Evolutionary conservation across 2,888 invertebrate genomes (phyloP).

Genomic region (Ectobius pallidus): DNA sequence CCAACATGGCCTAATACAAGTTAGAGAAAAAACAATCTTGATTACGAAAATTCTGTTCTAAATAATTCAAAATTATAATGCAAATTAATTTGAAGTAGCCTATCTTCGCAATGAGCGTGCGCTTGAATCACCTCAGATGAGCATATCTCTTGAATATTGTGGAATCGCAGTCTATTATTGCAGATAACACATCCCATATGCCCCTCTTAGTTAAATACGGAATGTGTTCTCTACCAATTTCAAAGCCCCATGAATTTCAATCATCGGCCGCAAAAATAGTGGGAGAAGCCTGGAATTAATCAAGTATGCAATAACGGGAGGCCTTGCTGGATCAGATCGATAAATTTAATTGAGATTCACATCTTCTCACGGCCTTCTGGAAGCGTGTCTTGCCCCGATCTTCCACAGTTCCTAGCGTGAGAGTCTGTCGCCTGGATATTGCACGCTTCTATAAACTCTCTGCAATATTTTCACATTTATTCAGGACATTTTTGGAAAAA

Average conservation of each 20-base stretch:
- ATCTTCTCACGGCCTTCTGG: too few species aligned
- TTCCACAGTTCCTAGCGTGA: background rate
- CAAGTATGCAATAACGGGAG: constrained; percentile 19
- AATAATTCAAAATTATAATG: too few species aligned
- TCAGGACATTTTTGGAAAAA: background rate
- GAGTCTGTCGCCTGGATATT: background rate
- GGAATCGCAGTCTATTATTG: too few species aligned
- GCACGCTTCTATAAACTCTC: background rate
- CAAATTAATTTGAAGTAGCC: too few species aligned
- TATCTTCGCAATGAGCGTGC: too few species aligned
- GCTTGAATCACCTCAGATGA: too few species aligned
- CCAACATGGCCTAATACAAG: too few species aligned
- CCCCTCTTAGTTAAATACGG: background rate
- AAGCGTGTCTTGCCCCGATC: too few species aligned
- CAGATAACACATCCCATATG: background rate
- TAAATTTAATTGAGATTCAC: background rate
- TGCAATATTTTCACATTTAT: background rate
- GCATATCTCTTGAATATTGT: too few species aligned
- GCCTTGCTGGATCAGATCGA: background rate
- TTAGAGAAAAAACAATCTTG: too few species aligned
- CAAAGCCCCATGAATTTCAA: constrained; percentile 14
- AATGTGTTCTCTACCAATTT: too few species aligned
- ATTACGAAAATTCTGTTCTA: too few species aligned
- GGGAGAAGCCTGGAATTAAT: constrained; percentile 8
- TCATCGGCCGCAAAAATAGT: constrained; percentile 2